phyloP scores from a whole-genome alignment of 1,140 invertebrate genomes.

The Chionoecetes opilio region DNA sequence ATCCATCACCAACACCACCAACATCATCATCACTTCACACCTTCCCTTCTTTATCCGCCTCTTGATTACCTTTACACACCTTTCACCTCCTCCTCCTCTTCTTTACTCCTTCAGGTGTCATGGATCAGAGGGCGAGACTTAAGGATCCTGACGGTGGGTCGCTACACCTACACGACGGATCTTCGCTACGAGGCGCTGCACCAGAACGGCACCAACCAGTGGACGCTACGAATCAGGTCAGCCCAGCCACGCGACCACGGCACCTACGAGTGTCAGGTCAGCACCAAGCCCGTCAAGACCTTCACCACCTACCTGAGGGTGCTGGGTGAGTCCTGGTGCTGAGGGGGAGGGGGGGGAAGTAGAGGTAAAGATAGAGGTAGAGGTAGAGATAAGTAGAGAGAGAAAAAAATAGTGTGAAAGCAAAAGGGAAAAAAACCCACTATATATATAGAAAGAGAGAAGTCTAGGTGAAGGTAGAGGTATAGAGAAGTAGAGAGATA shows the following conservation, averaged over 20 bases:
- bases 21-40: too few species aligned
- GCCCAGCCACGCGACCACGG: conserved; percentile 62
- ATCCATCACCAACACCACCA: too few species aligned
- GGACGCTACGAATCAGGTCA: conserved; percentile 63
- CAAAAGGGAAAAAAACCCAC: too few species aligned
- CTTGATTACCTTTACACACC: too few species aligned
- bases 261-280: conserved; percentile 73
- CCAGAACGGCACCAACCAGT: conserved; percentile 62
- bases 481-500: background rate
- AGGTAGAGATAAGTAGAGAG: too few species aligned
- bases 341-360: background rate
- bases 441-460: too few species aligned
- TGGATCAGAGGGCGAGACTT: conserved; percentile 63
- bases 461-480: too few species aligned
- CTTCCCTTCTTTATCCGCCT: too few species aligned
- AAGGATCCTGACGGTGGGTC: conserved; percentile 72
- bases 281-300: conserved; percentile 67
- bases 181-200: conserved; percentile 73
- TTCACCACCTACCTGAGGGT: conserved; percentile 71
- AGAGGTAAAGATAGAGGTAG: too few species aligned
- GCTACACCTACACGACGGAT: conserved; percentile 71
- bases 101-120: conserved; percentile 59
- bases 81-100: background rate
- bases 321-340: conserved; percentile 43
- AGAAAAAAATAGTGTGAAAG: background rate